These are phyloP conservation scores for Mesoclemmys tuberculata DNA, from an alignment of 2,113 vertebrate species.

Conservation along the genomic window DNA sequence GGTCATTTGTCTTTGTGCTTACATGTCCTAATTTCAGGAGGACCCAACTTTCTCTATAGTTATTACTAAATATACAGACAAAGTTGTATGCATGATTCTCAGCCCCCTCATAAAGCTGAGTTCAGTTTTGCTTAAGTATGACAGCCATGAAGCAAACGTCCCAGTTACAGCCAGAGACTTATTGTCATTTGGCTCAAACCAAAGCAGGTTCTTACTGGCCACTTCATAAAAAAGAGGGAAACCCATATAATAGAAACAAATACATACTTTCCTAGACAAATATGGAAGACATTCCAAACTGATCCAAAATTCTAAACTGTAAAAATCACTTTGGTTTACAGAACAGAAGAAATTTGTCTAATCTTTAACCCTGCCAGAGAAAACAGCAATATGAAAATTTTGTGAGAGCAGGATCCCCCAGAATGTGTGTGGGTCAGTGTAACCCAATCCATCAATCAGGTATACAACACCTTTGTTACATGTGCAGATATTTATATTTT, in stretches of 20 bases:
- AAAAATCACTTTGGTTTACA: neutral
- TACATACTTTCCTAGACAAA: neutral
- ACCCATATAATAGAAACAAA: rapidly evolving
- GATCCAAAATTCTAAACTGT: neutral
- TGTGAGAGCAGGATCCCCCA: neutral
- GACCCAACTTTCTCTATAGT: neutral
- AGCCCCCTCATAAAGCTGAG: neutral
- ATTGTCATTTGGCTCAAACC: neutral
- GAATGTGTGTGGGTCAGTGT: neutral
- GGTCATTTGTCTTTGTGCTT: neutral
- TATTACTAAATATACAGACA: neutral
- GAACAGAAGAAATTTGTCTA: neutral
- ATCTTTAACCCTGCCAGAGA: neutral
- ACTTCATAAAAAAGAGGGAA: neutral
- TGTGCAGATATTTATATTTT: neutral
- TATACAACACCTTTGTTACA: neutral
- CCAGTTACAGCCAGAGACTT: neutral
- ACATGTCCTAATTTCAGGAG: neutral
- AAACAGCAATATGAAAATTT: neutral
- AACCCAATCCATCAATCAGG: neutral
- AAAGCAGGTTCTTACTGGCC: neutral
- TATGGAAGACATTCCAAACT: neutral
- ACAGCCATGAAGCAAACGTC: neutral
- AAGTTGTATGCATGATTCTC: neutral
- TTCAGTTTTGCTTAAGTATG: neutral